A percentile compares a stretch with the other conserved stretches of the same genome.
Conservation (phyloP, 2,113 vertebrate genomes). For the Solenodon paradoxus region DNA sequence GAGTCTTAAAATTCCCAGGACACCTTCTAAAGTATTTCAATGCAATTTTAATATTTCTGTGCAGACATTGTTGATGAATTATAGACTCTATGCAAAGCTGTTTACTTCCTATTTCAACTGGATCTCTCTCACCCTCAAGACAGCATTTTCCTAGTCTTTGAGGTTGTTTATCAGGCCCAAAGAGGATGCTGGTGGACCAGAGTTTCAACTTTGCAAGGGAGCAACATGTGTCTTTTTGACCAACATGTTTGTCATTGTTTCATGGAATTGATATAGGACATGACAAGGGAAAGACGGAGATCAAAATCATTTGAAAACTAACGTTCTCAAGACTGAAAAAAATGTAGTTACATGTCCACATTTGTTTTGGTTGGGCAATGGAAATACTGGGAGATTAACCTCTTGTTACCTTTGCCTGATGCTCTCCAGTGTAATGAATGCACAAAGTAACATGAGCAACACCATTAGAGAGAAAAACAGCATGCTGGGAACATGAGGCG, state of each 20-base stretch:
- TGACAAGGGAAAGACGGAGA: not conserved
- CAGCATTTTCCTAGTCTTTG: not conserved
- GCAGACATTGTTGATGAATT: not conserved
- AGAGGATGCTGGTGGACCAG: not conserved
- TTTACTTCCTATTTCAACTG: not conserved
- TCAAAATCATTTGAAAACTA: constrained; percentile 25
- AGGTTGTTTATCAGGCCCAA: not conserved
- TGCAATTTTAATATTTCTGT: not conserved
- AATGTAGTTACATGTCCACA: not conserved
- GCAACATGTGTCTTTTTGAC: too few relatives aligned
- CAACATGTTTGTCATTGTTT: not conserved
- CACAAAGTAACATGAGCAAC: not conserved
- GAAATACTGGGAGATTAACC: not conserved
- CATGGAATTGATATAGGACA: not conserved
- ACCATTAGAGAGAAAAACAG: not conserved
- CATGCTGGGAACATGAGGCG: not conserved
- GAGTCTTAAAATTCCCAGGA: not conserved
- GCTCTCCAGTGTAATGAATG: not conserved
- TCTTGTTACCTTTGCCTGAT: not conserved
- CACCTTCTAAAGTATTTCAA: not conserved
- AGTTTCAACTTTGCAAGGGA: not conserved
- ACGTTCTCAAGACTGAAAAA: not conserved
- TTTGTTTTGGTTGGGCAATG: not conserved
- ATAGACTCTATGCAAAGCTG: not conserved
- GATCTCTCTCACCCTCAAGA: not conserved